Base-by-base conservation (phyloP, 2,113 vertebrate species). In the Aptenodytes forsteri region DNA sequence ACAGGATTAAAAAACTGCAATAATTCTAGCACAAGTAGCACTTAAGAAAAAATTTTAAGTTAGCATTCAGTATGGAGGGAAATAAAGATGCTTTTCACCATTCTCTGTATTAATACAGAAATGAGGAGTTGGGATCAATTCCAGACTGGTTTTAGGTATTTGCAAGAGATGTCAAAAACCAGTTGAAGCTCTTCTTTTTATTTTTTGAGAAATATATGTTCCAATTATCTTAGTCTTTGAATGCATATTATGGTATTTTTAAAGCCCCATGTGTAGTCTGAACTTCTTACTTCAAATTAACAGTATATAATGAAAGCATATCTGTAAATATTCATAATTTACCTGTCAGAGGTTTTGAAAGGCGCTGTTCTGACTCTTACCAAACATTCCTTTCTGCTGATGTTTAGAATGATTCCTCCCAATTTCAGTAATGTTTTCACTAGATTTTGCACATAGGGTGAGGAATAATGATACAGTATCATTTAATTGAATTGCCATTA, bases 371-470 rank as follows among this genome's bases (percentile, higher is more conserved):
- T 42, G 67, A 89, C 95, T 96, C 81, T 70, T 95, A 91, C 82
- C 76, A 96, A 97, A 87, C 34, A 71, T 19, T 92, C 59, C 36
- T 93, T 97, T 97, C 94, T 89, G 59, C 27, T 85, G 66, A 22
- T 97, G 25, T 93, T 95, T 93, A 94, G 73, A 96, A 85, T 73
- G 46, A 16, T 94, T 97, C 97, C 54, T 94, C 54, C 42, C 18
- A 80, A 9, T 96, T 98, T 95, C 87, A 93, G 50, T 95, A 87
- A 87, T 73, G 18, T 92, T 98, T 98, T 96, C 89, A 62, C 72
- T 83, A 91, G 69, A 93, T 90, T 91, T 87, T 89, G 16, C 75
- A 83, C 67, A 64, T 42, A 95, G 38, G 38, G 55, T 85, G 42
- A 90, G 79, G 62, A 97, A 89, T 92, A 97, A 96, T 97, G 92